A percentile compares a stretch with the other conserved stretches of the same genome.
phyloP scores from a whole-genome alignment of 2,797 vertebrate species.

The Hirundo rustica region DNA sequence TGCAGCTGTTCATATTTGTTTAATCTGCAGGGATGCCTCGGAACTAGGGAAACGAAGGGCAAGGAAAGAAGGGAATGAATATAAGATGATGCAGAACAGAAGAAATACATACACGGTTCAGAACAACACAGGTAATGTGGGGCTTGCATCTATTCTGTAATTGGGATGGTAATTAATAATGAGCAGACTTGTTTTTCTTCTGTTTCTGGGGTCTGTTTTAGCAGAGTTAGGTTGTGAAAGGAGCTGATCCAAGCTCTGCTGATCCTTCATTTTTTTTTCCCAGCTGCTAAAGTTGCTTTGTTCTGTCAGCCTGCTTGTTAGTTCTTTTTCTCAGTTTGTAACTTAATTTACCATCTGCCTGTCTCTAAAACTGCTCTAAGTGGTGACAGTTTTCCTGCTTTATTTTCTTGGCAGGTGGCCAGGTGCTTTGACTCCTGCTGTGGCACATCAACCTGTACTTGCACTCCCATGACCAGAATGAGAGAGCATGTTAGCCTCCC shows the following conservation, averaged over 20 bases:
- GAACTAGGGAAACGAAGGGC: constrained; percentile 82
- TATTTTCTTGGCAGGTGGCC: constrained; percentile 50
- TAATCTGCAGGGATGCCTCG: constrained; percentile 82
- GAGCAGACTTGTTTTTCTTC: background rate
- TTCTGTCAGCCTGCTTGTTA: constrained; percentile 35
- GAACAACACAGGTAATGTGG: constrained; percentile 85
- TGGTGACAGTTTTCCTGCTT: constrained; percentile 55
- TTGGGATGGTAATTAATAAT: background rate
- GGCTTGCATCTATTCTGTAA: background rate
- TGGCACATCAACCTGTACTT: constrained; percentile 34
- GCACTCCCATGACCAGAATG: constrained; percentile 10
- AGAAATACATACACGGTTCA: constrained; percentile 83
- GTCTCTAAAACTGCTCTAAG: constrained; percentile 10
- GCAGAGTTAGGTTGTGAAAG: background rate
- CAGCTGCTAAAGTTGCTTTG: constrained; percentile 42
- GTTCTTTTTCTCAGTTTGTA: constrained; percentile 50
- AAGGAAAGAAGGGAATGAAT: constrained; percentile 92
- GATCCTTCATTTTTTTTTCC: background rate
- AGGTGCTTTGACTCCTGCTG: constrained; percentile 56
- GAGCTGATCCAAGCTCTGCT: background rate
- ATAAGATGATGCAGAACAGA: constrained; percentile 89
- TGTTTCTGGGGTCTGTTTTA: background rate
- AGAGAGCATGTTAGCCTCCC: constrained; percentile 44
- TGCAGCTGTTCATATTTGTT: constrained; percentile 29
- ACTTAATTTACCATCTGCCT: constrained; percentile 68